Conservation (phyloP, 2,113 vertebrate genomes). For the Himantopus leucocephalus region DNA sequence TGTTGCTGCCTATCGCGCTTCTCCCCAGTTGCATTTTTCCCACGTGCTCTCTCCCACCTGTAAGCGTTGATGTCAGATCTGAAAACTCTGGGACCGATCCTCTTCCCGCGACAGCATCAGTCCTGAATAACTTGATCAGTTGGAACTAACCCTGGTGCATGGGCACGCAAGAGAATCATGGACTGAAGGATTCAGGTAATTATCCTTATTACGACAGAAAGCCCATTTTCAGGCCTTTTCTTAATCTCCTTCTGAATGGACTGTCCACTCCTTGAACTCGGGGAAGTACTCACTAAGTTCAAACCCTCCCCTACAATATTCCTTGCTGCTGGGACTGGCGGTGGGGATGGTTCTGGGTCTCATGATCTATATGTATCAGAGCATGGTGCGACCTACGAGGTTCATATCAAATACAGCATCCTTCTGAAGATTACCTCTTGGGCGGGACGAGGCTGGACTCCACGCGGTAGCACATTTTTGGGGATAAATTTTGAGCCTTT, state of each 20-base stretch:
- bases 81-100: accelerated
- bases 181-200: neutral
- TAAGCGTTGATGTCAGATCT: neutral
- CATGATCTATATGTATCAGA: neutral
- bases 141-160: neutral
- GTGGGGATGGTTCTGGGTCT: neutral
- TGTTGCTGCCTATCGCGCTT: neutral
- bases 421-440: neutral
- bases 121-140: accelerated
- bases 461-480: neutral
- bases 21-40: neutral
- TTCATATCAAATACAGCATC: neutral
- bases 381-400: neutral
- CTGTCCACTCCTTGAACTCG: neutral
- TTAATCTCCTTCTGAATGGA: neutral
- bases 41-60: neutral
- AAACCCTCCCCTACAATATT: neutral
- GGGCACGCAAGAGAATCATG: accelerated
- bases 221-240: neutral
- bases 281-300: neutral
- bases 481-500: neutral
- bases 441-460: neutral
- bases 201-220: neutral
- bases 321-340: neutral
- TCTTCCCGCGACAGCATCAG: accelerated